phyloP scores from a whole-genome alignment of 2,888 invertebrate genomes.

The Metopia argyrocephala region DNA sequence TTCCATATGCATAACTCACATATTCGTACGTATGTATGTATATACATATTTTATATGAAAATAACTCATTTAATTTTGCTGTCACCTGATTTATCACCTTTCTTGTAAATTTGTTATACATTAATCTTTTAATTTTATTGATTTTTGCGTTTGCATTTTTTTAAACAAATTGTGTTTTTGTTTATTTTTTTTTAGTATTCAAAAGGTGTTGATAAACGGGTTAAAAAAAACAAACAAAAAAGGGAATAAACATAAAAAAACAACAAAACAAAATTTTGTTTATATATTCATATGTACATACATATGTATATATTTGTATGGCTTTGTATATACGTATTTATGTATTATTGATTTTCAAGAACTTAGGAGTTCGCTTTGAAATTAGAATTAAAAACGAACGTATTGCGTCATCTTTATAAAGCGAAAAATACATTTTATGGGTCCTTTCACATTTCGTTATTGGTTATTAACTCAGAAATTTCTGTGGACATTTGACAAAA shows the following conservation, averaged over 20 bases:
- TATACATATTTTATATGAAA: slow-evolving; percentile 58
- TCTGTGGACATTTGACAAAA: no score
- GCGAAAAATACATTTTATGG: no score
- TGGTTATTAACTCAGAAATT: no score
- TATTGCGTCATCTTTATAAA: no score
- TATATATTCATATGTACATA: no score
- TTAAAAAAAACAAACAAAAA: not conserved
- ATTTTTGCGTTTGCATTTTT: slow-evolving; percentile 66
- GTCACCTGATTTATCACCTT: slow-evolving; percentile 79
- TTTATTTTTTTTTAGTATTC: not conserved
- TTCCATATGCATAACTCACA: not conserved
- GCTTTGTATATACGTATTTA: no score
- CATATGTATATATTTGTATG: no score
- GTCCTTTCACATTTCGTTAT: no score
- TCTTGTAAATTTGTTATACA: slow-evolving; percentile 72
- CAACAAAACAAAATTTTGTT: slow-evolving; percentile 12
- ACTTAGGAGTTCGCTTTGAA: no score
- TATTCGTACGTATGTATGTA: slow-evolving; percentile 31
- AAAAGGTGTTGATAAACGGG: slow-evolving; percentile 42
- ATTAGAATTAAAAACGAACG: no score
- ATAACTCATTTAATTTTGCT: slow-evolving; percentile 79
- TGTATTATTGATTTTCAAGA: no score
- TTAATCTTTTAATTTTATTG: slow-evolving; percentile 74
- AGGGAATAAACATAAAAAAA: not conserved
- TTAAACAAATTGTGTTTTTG: slow-evolving; percentile 45